Base-by-base conservation (phyloP, 1,140 invertebrate species). In the Drosophila equinoxialis region DNA sequence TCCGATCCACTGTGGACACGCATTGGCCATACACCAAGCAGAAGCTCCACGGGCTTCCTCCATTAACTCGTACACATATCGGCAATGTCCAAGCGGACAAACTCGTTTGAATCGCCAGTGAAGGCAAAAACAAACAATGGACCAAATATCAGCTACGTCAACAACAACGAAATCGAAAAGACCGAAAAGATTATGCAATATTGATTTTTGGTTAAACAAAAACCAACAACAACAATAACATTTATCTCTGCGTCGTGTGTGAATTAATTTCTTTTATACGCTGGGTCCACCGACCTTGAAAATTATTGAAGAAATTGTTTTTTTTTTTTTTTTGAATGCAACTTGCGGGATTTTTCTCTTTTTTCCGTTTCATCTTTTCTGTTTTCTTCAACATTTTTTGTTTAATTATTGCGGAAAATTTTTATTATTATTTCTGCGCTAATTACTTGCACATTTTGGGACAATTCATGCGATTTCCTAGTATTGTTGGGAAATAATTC, bases 161-260 rank as follows among this genome's bases (percentile, higher is more conserved):
- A 33, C 35, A 37, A 37, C 6, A 35, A 1, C 35, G 30, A 30
- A 5, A 30, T 37, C 35, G 30, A 37, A 37, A 37, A 8, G 1
- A 11, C 54, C 70, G 17, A 51, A 68, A 63, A 69, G 81, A 60
- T 87, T 87, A 90, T 89, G 84, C 82, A 87, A 87, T 84, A 80
- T 71, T 66, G 71, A 80, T 80, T 71, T 89, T 79, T 59, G 48
- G 11, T 74, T 35, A 6, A 37, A 37, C 35, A 37, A 37, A 48
- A 23, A 23, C 17, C 42, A 45, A 45, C 42, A 48, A 17, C 17
- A 51, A 51, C 45, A 51, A 59, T 58, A 79, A 71, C 71, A 71
- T 75, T 64, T 64, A 41, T 51, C 58, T 59, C 30, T 30, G 5
- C 26, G 2, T 45, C 61, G 71, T 75, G 77, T 89, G 84, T 87